phyloP scores from a whole-genome alignment of 2,888 invertebrate genomes.

The Philereme transversata region DNA sequence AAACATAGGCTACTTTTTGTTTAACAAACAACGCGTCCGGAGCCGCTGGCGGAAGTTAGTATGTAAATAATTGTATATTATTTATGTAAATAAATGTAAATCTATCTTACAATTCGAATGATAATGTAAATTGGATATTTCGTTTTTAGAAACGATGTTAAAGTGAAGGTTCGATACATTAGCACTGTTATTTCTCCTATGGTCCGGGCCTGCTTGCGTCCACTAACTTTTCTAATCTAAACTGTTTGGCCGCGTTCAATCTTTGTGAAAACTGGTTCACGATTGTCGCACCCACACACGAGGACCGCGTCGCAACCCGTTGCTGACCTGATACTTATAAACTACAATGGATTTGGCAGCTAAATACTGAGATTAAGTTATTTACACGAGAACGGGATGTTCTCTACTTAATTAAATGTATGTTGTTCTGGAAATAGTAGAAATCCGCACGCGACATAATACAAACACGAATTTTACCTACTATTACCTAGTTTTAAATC shows the following conservation, averaged over 20 bases:
- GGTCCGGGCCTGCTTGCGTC: conserved; percentile 51
- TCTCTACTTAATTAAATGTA: no score
- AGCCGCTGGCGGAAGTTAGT: no score
- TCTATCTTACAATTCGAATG: no score
- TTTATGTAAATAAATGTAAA: no score
- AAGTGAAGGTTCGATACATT: background rate
- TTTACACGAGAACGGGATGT: no score
- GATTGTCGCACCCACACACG: conserved; percentile 32
- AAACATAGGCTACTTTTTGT: no score
- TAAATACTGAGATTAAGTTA: background rate
- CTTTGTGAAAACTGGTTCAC: conserved; percentile 42
- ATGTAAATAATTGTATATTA: no score
- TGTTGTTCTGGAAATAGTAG: no score
- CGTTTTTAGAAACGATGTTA: background rate
- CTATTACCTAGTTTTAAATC: no score
- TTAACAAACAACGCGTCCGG: no score
- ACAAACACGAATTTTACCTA: no score
- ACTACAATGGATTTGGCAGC: conserved; percentile 28
- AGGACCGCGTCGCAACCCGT: conserved; percentile 22
- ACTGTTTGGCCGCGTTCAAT: conserved; percentile 61
- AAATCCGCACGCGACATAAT: no score
- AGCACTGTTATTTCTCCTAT: conserved; percentile 2
- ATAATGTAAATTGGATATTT: background rate
- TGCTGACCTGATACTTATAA: conserved; percentile 32
- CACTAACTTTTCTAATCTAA: conserved; percentile 81